A percentile compares a stretch with the other conserved stretches of the same genome.
Evolutionary conservation across 2,888 invertebrate species (phyloP).

Genomic region (Eurois occulta): DNA sequence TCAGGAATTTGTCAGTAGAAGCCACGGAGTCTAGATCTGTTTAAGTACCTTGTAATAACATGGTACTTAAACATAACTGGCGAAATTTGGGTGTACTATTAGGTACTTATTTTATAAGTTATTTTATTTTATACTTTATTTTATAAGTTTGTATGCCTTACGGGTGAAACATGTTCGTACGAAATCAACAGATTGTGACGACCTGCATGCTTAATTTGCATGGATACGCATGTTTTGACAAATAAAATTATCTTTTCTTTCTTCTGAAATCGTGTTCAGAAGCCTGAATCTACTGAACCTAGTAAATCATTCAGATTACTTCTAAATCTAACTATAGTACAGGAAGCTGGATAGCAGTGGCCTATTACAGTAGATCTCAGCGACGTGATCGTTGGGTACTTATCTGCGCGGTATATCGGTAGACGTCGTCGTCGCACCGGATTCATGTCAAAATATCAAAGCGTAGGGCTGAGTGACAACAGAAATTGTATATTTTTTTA

Average conservation of each 20-base stretch:
- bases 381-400: conserved; percentile 4
- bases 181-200: no score
- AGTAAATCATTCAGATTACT: neutral
- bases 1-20: neutral
- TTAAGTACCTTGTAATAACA: no score
- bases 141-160: no score
- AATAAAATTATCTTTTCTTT: no score
- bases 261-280: no score
- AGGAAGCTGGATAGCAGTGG: neutral
- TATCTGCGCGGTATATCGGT: conserved; percentile 56
- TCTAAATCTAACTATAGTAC: neutral
- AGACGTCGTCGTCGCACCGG: conserved; percentile 24
- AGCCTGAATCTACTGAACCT: no score
- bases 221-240: no score
- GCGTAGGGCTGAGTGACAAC: conserved; percentile 37
- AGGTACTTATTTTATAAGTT: no score
- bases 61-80: neutral
- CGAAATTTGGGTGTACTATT: neutral
- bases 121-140: no score
- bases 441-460: conserved; percentile 28
- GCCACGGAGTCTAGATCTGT: neutral
- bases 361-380: conserved; percentile 4
- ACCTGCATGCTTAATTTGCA: no score
- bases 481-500: neutral
- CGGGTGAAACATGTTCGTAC: no score